Conservation (phyloP, 2,797 vertebrate species). For the Chelon labrosus region DNA sequence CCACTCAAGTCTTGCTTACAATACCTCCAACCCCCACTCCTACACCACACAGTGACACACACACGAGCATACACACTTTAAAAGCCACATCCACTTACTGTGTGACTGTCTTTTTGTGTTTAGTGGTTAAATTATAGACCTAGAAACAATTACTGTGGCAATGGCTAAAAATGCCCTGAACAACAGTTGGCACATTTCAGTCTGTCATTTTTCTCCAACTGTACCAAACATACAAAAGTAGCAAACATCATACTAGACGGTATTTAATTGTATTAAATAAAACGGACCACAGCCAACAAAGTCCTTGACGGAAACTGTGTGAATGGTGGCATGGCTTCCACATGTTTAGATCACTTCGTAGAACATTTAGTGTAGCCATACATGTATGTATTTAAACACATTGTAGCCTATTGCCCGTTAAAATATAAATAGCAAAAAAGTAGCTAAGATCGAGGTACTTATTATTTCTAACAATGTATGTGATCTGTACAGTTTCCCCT, state of each 20-base stretch:
- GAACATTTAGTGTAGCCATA: neutral
- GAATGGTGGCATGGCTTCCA: neutral
- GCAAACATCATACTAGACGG: slow-evolving; percentile 18
- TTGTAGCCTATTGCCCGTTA: neutral
- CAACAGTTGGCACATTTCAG: slow-evolving; percentile 15
- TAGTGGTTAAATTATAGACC: slow-evolving; percentile 56
- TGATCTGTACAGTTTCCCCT: too few relatives aligned
- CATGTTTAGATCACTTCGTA: neutral
- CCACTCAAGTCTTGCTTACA: slow-evolving; percentile 63
- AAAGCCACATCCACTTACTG: slow-evolving; percentile 54
- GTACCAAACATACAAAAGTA: slow-evolving; percentile 28
- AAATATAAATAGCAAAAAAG: too few relatives aligned
- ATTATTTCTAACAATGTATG: neutral
- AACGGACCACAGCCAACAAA: neutral
- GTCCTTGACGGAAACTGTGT: neutral
- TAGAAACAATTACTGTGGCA: slow-evolving; percentile 48
- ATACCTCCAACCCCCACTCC: slow-evolving; percentile 55
- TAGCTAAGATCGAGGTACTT: slow-evolving; percentile 1
- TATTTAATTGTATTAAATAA: slow-evolving; percentile 23
- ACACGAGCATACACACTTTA: slow-evolving; percentile 37
- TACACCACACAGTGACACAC: slow-evolving; percentile 54
- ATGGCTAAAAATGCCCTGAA: slow-evolving; percentile 41
- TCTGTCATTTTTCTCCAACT: slow-evolving; percentile 19
- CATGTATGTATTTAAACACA: neutral
- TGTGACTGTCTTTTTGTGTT: slow-evolving; percentile 53